Percentiles rank a stretch among this genome's conserved stretches.
phyloP scores from a whole-genome alignment of 2,888 invertebrate genomes.

The Yponomeuta plumbellus region DNA sequence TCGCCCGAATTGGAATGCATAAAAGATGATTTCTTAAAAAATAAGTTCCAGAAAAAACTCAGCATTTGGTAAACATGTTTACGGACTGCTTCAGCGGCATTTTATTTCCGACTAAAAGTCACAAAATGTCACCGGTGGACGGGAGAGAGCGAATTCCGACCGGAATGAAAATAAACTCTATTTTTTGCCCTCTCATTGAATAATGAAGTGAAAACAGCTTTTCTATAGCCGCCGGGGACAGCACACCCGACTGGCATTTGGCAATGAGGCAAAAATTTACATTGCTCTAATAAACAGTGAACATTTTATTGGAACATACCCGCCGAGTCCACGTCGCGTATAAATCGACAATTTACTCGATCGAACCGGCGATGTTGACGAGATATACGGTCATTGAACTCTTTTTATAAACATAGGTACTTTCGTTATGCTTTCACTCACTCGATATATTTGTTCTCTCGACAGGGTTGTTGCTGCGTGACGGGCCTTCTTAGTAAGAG shows the following conservation, averaged over 20 bases:
- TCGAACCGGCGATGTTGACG: not conserved
- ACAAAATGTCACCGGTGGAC: not conserved
- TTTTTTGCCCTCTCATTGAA: slow-evolving; percentile 2
- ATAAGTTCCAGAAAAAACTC: not conserved
- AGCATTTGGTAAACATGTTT: not conserved
- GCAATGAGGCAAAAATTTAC: not conserved
- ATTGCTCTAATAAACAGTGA: not conserved
- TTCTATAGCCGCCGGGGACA: not conserved
- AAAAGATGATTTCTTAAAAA: too few species aligned
- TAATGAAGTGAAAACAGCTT: slow-evolving; percentile 3
- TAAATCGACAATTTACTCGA: not conserved
- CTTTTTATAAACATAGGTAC: not conserved
- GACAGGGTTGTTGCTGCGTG: too few species aligned
- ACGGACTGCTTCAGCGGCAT: not conserved
- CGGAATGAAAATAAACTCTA: not conserved
- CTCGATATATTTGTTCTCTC: too few species aligned
- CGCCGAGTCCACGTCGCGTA: not conserved
- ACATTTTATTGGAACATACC: not conserved
- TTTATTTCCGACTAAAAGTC: not conserved
- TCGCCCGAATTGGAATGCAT: too few species aligned
- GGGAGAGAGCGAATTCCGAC: not conserved
- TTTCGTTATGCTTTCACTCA: too few species aligned
- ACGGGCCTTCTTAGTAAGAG: too few species aligned
- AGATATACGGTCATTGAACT: not conserved
- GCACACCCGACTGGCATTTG: not conserved